A percentile compares a stretch with the other conserved stretches of the same genome.
phyloP scores from a whole-genome alignment of 1,140 invertebrate genomes.

The Calosoma granatense region DNA sequence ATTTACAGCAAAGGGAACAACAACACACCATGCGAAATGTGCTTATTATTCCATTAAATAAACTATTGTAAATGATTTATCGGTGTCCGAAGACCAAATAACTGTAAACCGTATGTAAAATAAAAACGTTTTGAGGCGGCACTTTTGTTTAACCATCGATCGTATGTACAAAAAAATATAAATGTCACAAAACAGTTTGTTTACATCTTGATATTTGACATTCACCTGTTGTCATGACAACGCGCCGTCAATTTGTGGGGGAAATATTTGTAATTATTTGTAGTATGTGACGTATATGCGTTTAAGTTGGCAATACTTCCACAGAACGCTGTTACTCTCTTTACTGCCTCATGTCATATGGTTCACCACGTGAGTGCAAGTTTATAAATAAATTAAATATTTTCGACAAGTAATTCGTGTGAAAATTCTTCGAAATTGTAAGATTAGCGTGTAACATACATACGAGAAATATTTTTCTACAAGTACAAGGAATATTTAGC shows the following conservation, averaged over 20 bases:
- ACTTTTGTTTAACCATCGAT: constrained; percentile 5
- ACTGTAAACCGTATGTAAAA: background rate
- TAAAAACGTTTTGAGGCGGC: background rate
- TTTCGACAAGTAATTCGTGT: too few relatives aligned
- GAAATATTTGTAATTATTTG: background rate
- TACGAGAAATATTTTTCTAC: too few relatives aligned
- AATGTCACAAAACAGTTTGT: constrained; percentile 6
- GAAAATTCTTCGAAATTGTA: too few relatives aligned
- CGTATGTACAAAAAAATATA: background rate
- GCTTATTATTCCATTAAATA: background rate
- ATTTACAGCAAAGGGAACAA: background rate
- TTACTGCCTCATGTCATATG: too few relatives aligned
- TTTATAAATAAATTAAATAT: too few relatives aligned
- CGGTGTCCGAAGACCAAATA: background rate
- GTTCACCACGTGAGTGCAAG: too few relatives aligned
- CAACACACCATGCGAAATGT: background rate
- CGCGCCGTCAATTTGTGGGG: background rate
- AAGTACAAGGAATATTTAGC: too few relatives aligned
- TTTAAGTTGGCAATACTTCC: background rate
- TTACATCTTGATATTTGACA: constrained; percentile 5
- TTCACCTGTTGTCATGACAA: constrained; percentile 1
- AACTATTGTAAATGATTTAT: background rate
- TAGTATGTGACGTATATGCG: background rate
- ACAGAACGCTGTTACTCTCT: too few relatives aligned
- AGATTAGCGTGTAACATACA: too few relatives aligned